Evolutionary conservation across 2,113 vertebrate genomes (phyloP), one percentile per base, ranked within the genome.

Genomic region (Siniperca knerii): DNA sequence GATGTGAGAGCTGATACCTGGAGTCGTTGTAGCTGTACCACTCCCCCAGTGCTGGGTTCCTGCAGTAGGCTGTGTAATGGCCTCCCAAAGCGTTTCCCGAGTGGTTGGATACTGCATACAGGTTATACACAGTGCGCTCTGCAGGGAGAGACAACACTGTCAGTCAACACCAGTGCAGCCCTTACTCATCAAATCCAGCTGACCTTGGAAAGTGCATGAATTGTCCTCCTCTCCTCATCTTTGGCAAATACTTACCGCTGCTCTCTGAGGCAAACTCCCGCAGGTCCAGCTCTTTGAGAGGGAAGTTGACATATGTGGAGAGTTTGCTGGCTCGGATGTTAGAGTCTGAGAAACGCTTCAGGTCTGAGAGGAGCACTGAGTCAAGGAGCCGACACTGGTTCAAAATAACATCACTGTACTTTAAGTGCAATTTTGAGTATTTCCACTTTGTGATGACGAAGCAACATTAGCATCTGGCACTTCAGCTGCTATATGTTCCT

Each of bases 1-100:
- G 64, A 77, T 18, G 20, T 44, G 64, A 74, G 69, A 83, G 54
- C 6, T 7, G 55, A 92, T 95, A 99, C 98, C 98, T 97, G 90
- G 97, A 96, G 95, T 99, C 98, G 0, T 99, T 99, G 95, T 97
- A 99, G 29, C 93, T 97, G 95, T 98, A 96, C 98, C 98, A 99
- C 78, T 99, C 98, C 40, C 96, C 97, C 9, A 97, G 96, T 33
- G 92, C 86, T 0, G 97, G 96, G 89, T 96, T 98, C 80, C 95
- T 97, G 94, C 98, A 99, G 94, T 97, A 99, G n/a, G 98, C 97
- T 0, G 98, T 99, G 91, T 99, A 99, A 81, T 99, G 98, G 54
- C 98, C 98, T 18, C 98, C 98, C 96, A 98, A 93, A 64, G 97
- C 97, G 88, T 97, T 99, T 80, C 98, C 98, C 0, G 97, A 97